Base-by-base conservation (phyloP, 2,797 vertebrate species). In the Limnodromus scolopaceus region DNA sequence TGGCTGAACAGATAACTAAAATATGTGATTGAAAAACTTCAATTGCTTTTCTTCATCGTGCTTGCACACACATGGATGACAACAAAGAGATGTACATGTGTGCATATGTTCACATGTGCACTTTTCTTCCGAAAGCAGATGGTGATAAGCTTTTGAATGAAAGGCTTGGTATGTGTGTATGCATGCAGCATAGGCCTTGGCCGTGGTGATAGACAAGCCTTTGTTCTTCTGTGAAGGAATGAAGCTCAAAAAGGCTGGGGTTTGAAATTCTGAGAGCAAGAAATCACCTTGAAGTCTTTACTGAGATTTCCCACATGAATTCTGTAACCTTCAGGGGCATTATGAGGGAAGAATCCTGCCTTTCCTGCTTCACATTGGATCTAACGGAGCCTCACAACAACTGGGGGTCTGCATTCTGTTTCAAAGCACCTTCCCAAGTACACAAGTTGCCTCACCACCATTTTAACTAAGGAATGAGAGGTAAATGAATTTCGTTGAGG, bases 391-490 rank as follows among this genome's bases (percentile, higher is more conserved):
- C 13, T 14, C 4, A 51, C 11, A 63, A 70, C 16, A 82, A 16
- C 20, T n/a, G 9, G 2, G 1, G 4, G 34, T 93, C 78, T 63
- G 23, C 2, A 41, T 28, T 71, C 4, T 1, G 11, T 87, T 86
- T 84, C 20, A 86, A 58, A 75, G 8, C 28, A 32, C 63, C 13
- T 69, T 30, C 48, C 32, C 17, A 84, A 55, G 55, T 14, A 48
- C 2, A 2, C 2, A 43, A 32, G 2, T 61, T 72, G 68, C 10
- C 8, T 72, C 7, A 6, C 4, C 4, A 24, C 2, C 6, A 16
- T 83, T 90, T 84, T 65, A 91, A 76, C 5, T 24, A 20, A 72
- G 6, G 13, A 3, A 25, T n/a, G 25, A 82, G 25, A 55, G 6
- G 5, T 80, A 80, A 70, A 86, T 27, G 2, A 60, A 53, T 69